Evolutionary conservation across 1,140 invertebrate species (phyloP).

Genomic region (Formica exsecta): DNA sequence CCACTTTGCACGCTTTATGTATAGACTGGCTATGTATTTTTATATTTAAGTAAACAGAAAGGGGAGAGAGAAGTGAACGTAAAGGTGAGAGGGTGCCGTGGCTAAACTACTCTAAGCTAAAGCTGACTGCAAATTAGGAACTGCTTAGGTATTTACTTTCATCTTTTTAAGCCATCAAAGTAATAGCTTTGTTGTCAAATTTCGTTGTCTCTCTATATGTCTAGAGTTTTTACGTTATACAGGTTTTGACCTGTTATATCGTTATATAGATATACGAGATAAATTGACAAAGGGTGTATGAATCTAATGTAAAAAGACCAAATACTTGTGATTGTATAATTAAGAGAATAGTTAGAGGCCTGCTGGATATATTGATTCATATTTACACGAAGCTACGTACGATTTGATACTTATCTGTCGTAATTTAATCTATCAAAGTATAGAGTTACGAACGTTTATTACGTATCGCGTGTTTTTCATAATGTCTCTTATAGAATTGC

Average conservation of each 20-base stretch:
- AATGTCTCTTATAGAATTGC: constrained; percentile 31
- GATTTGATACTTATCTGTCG: constrained; percentile 56
- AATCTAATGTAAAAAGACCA: constrained; percentile 62
- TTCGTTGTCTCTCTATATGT: constrained; percentile 27
- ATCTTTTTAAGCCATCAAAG: constrained; percentile 14
- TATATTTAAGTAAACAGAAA: constrained; percentile 85
- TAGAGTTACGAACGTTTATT: constrained; percentile 12
- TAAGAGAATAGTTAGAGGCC: constrained; percentile 47
- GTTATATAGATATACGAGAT: constrained; percentile 30
- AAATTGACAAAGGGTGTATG: constrained; percentile 36
- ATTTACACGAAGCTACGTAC: constrained; percentile 44
- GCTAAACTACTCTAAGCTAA: constrained; percentile 71
- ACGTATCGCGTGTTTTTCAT: constrained; percentile 8
- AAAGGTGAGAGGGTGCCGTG: constrained; percentile 77
- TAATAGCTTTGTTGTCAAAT: constrained; percentile 25
- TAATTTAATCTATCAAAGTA: constrained; percentile 33
- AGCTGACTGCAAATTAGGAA: constrained; percentile 49
- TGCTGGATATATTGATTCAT: constrained; percentile 54
- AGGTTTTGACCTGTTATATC: constrained; percentile 13
- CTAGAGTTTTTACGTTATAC: constrained; percentile 45
- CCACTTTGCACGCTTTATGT: constrained; percentile 86
- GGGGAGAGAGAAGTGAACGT: constrained; percentile 62
- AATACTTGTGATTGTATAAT: constrained; percentile 62
- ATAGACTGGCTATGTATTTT: constrained; percentile 87
- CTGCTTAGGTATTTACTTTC: constrained; percentile 48